phyloP scores from a whole-genome alignment of 2,797 vertebrate species.

The Esox lucius region DNA sequence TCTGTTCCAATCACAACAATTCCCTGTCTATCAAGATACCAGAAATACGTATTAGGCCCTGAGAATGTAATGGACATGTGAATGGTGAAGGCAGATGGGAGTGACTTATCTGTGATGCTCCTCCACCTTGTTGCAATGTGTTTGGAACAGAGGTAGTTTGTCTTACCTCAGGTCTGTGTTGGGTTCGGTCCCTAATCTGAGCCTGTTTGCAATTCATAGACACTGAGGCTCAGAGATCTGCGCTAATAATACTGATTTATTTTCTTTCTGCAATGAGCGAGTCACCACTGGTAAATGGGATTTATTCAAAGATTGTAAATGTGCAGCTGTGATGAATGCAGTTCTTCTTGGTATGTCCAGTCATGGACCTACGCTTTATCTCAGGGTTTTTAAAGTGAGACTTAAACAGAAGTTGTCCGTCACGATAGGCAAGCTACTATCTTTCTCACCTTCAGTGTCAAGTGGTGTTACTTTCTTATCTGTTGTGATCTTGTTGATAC shows the following conservation, averaged over 20 bases:
- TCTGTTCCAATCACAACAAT: conserved; percentile 30
- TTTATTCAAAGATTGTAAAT: conserved; percentile 66
- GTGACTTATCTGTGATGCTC: neutral
- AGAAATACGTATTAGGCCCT: conserved; percentile 14
- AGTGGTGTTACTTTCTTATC: conserved; percentile 28
- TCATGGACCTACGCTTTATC: conserved; percentile 77
- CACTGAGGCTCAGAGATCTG: conserved; percentile 37
- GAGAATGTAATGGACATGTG: conserved; percentile 24
- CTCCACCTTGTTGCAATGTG: conserved; percentile 31
- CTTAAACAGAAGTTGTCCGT: conserved; percentile 33
- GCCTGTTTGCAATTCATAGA: conserved; percentile 31
- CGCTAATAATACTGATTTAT: conserved; percentile 42
- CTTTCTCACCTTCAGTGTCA: conserved; percentile 28
- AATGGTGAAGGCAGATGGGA: conserved; percentile 38
- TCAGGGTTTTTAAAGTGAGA: conserved; percentile 86
- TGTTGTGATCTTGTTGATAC: conserved; percentile 40
- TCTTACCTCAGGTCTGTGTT: conserved; percentile 24
- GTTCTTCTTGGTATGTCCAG: conserved; percentile 62
- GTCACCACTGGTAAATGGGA: conserved; percentile 46
- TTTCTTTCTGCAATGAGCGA: conserved; percentile 23
- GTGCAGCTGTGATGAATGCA: conserved; percentile 61
- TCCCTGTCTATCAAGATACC: conserved; percentile 13
- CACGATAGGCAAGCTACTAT: conserved; percentile 32
- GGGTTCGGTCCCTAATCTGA: conserved; percentile 12
- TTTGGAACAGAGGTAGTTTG: conserved; percentile 29